Evolutionary conservation across 2,797 vertebrate species (phyloP).

Genomic region (Myiothlypis coronata): DNA sequence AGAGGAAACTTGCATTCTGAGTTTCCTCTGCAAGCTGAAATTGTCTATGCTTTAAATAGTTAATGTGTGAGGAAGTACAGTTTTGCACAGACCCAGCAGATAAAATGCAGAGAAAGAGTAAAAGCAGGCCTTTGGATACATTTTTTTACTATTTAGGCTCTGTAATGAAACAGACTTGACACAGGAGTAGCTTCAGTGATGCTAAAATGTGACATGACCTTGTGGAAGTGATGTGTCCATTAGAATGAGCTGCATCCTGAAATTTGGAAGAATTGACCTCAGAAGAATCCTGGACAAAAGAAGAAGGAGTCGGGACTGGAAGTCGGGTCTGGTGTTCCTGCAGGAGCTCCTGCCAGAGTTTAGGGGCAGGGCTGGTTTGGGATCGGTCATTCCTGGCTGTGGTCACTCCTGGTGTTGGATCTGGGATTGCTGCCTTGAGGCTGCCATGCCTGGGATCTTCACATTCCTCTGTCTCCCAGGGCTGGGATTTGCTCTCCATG

Average conservation of each 20-base stretch:
- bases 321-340: not conserved
- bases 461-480: too few species aligned
- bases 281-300: accelerated
- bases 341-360: not conserved
- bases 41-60: not conserved
- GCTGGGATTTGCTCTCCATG: too few species aligned
- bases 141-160: not conserved
- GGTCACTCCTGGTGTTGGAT: too few species aligned
- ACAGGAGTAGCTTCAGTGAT: accelerated
- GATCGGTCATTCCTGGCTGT: accelerated
- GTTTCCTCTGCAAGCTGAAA: not conserved
- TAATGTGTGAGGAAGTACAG: not conserved
- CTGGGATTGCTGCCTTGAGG: too few species aligned
- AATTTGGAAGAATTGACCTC: not conserved
- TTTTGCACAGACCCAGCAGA: not conserved
- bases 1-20: not conserved
- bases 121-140: not conserved
- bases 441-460: too few species aligned
- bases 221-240: too few species aligned
- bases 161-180: not conserved
- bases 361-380: accelerated
- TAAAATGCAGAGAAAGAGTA: not conserved
- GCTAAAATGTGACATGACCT: accelerated
- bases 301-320: not conserved
- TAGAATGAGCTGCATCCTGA: not conserved